phyloP scores from a whole-genome alignment of 2,797 vertebrate species.

The Pelobates cultripes region DNA sequence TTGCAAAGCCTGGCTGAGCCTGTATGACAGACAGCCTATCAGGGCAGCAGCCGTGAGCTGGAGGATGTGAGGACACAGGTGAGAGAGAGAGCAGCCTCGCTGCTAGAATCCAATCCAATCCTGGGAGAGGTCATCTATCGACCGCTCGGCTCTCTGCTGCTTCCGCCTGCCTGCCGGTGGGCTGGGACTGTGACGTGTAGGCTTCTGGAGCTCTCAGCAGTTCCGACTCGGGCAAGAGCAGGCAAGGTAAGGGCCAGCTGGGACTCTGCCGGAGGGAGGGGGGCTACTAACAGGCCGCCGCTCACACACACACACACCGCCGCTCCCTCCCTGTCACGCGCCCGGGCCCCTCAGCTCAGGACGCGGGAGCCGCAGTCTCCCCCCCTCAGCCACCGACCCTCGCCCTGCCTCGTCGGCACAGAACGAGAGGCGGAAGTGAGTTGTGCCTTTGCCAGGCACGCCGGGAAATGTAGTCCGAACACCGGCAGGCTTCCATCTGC shows the following conservation, averaged over 20 bases:
- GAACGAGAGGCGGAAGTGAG: slow-evolving; percentile 47
- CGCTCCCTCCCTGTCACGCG: too few relatives aligned
- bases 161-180: slow-evolving; percentile 11
- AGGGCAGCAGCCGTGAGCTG: too few relatives aligned
- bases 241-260: slow-evolving; percentile 22
- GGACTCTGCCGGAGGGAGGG: neutral
- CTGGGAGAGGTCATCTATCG: neutral
- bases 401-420: slow-evolving; percentile 41
- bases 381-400: slow-evolving; percentile 1
- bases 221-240: slow-evolving; percentile 35
- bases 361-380: too few relatives aligned
- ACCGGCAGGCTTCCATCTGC: neutral
- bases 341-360: too few relatives aligned
- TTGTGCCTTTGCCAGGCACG: slow-evolving; percentile 12
- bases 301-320: neutral
- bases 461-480: slow-evolving; percentile 38
- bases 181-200: slow-evolving; percentile 44
- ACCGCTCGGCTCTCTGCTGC: neutral
- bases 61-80: too few relatives aligned
- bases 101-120: neutral
- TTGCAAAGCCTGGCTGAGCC: too few relatives aligned
- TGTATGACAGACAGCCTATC: too few relatives aligned
- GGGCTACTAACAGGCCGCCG: too few relatives aligned
- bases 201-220: slow-evolving; percentile 33
- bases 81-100: too few relatives aligned